Evolutionary conservation across 2,113 vertebrate species (phyloP).

Genomic region (Daubentonia madagascariensis): DNA sequence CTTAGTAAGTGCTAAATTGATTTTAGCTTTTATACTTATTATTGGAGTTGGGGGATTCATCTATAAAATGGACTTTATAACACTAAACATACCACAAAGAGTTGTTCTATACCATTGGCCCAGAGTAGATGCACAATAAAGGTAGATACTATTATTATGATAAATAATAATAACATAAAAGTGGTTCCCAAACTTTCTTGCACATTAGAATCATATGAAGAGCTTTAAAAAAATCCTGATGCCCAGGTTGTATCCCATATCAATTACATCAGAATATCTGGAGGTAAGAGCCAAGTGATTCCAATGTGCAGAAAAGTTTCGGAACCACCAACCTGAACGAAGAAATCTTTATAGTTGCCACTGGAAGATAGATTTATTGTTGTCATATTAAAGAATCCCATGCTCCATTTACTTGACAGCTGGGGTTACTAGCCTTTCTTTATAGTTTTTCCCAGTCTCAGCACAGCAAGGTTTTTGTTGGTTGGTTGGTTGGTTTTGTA

Average conservation of each 20-base stretch:
- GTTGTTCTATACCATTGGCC: not conserved
- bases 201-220: not conserved
- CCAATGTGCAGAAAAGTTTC: not conserved
- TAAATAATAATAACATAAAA: not conserved
- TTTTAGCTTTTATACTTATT: not conserved
- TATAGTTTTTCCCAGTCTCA: not conserved
- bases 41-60: not conserved
- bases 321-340: not conserved
- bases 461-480: not conserved
- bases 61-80: not conserved
- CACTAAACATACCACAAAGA: not conserved
- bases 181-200: not conserved
- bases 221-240: not conserved
- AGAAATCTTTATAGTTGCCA: not conserved
- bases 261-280: not conserved
- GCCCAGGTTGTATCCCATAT: not conserved
- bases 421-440: not conserved
- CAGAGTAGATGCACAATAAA: not conserved
- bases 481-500: not conserved
- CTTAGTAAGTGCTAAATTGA: not conserved
- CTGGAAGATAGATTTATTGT: constrained; percentile 12
- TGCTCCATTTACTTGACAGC: not conserved
- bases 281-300: not conserved
- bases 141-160: not conserved
- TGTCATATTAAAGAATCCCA: not conserved